Conservation (phyloP, 1,140 invertebrate species). For the Gonatopus flavifemur region DNA sequence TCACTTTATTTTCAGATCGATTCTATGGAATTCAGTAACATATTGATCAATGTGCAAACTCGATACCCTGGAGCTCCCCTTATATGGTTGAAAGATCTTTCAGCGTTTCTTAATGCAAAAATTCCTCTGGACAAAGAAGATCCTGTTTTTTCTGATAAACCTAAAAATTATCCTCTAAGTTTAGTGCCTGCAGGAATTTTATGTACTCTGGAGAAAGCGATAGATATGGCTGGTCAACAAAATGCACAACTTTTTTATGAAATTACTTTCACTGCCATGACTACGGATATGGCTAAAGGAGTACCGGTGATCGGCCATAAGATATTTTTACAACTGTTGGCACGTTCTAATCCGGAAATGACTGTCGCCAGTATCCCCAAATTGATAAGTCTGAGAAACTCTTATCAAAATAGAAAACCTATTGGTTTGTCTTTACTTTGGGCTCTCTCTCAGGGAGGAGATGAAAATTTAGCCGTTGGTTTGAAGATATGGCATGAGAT, state of each 20-base stretch:
- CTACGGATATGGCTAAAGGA: conserved; percentile 68
- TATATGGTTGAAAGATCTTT: conserved; percentile 66
- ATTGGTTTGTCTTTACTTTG: conserved; percentile 78
- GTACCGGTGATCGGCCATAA: conserved; percentile 68
- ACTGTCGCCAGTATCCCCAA: conserved; percentile 65
- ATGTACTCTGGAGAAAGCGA: conserved; percentile 58
- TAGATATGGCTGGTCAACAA: conserved; percentile 61
- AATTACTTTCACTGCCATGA: conserved; percentile 65
- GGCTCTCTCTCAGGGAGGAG: conserved; percentile 76
- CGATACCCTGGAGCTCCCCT: conserved; percentile 65
- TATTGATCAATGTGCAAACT: conserved; percentile 59
- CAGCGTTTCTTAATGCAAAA: conserved; percentile 65
- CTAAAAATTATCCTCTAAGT: conserved; percentile 59
- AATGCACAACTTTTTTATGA: conserved; percentile 67
- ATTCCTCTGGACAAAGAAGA: conserved; percentile 65
- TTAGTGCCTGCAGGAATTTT: conserved; percentile 60
- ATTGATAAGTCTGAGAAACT: conserved; percentile 66
- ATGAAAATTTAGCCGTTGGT: conserved; percentile 68
- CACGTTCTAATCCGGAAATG: conserved; percentile 65
- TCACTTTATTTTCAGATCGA: conserved; percentile 57
- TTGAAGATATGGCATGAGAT: conserved; percentile 82
- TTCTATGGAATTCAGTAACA: conserved; percentile 57
- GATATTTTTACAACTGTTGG: conserved; percentile 70
- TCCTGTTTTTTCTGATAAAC: conserved; percentile 58
- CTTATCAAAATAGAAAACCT: conserved; percentile 77